Evolutionary conservation across 2,797 vertebrate species (phyloP), one percentile per base, ranked within the genome.

Genomic region (Pseudopleuronectes americanus): DNA sequence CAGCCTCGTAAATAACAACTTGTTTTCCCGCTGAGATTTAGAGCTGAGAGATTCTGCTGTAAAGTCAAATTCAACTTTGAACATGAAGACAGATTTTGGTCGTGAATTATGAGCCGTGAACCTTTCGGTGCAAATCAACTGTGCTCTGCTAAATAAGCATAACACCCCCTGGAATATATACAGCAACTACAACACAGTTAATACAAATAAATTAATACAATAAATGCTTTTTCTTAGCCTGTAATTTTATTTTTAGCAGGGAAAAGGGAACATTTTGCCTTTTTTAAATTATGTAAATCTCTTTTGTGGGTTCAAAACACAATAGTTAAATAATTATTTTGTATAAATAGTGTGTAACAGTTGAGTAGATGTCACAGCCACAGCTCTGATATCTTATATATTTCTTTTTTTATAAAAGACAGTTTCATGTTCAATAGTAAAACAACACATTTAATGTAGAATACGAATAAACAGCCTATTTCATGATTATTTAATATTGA

Each of bases 1-100:
- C 89, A 64, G 81, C 90, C 83, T 86, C 82, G 79, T 94, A 91
- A 94, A 93, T 90, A 87, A 86, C 76, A 75, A 83, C 84, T 91
- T 48, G 91, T 92, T 87, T 80, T 87, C 58, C 81, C 8, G 62
- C 53, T 22, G 64, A 90, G 89, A 93, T 94, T 92, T 93, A 92
- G 81, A 76, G 80, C 84, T 62, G 17, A 21, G 47, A 48, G n/a
- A 16, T 58, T 89, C 89, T 83, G 86, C 91, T 85, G 81, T 82
- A 90, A 91, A 89, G 86, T 88, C 79, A 80, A 79, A 85, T 81
- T 84, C 71, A 80, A 92, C 80, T 85, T 84, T 84, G 62, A 78
- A 71, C 78, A 60, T 28, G 72, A 76, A 83, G 88, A 84, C 80
- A 78, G 60, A 73, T 80, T 79, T 73, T 58, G 67, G 48, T 22